Conservation (phyloP, 2,888 invertebrate genomes). For the Eristalinus sepulchralis region DNA sequence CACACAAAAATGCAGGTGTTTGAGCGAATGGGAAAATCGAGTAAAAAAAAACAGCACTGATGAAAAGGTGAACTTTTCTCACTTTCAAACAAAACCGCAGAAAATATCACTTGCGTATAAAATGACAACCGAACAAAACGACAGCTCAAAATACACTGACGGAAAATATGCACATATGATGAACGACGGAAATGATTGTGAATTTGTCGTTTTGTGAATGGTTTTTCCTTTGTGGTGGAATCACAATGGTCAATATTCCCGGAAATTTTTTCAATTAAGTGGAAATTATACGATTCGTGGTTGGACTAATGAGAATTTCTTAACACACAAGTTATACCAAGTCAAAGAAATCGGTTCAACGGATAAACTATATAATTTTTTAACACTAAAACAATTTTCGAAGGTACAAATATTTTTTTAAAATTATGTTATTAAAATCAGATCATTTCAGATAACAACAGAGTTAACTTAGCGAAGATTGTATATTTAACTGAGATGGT, state of each 20-base stretch:
- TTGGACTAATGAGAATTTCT: neutral
- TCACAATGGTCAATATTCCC: conserved; percentile 1
- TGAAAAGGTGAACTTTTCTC: neutral
- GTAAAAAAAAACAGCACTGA: neutral
- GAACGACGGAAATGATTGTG: conserved; percentile 6
- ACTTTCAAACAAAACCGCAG: conserved; percentile 27
- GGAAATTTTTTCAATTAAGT: neutral
- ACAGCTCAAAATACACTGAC: conserved; percentile 69
- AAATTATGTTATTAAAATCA: too few relatives aligned
- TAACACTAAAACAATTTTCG: too few relatives aligned
- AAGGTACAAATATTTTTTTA: too few relatives aligned
- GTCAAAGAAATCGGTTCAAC: neutral
- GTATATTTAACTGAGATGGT: too few relatives aligned
- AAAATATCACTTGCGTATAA: neutral
- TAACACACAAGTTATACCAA: conserved; percentile 16
- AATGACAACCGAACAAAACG: conserved; percentile 39
- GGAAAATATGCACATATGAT: conserved; percentile 26
- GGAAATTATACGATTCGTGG: neutral
- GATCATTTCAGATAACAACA: too few relatives aligned
- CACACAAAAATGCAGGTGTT: conserved; percentile 15
- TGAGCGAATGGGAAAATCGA: neutral
- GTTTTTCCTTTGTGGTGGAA: neutral
- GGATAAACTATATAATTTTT: too few relatives aligned
- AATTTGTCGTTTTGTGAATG: neutral
- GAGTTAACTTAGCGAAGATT: too few relatives aligned